Evolutionary conservation across 2,113 vertebrate species (phyloP).

Genomic region (Toxotes chatareus): DNA sequence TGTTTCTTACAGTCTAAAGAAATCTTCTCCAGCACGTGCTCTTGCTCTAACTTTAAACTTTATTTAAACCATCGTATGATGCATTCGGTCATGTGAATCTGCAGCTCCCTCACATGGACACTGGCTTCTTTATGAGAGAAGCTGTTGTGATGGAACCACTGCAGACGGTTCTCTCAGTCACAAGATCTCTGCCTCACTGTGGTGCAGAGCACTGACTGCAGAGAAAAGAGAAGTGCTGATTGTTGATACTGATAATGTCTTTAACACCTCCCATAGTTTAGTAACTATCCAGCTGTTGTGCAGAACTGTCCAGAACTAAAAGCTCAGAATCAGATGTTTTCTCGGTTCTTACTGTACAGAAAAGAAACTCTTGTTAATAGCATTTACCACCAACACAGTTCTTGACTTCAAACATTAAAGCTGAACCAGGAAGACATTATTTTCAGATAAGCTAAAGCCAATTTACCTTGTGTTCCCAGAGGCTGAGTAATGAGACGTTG

Average conservation of each 20-base stretch:
- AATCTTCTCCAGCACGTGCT: neutral
- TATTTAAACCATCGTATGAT: constrained; percentile 6
- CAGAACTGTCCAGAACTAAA: neutral
- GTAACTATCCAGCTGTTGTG: neutral
- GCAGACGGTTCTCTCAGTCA: neutral
- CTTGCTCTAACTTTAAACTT: neutral
- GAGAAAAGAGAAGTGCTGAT: neutral
- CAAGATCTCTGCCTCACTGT: neutral
- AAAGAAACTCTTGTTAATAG: neutral
- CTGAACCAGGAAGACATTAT: neutral
- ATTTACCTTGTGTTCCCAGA: too few species aligned
- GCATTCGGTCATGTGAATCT: constrained; percentile 20
- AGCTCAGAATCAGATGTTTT: neutral
- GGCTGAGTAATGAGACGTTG: too few species aligned
- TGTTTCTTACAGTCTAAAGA: neutral
- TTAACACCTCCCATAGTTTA: neutral
- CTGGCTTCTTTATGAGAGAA: neutral
- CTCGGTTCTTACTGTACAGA: neutral
- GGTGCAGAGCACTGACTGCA: neutral
- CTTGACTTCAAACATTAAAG: neutral
- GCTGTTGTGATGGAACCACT: constrained; percentile 21
- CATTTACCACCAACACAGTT: neutral
- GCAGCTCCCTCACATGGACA: constrained; percentile 16
- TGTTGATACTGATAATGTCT: neutral
- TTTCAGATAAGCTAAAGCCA: too few species aligned